Evolutionary conservation across 2,888 invertebrate species (phyloP).

Genomic region (Ceratothoa steindachneri): DNA sequence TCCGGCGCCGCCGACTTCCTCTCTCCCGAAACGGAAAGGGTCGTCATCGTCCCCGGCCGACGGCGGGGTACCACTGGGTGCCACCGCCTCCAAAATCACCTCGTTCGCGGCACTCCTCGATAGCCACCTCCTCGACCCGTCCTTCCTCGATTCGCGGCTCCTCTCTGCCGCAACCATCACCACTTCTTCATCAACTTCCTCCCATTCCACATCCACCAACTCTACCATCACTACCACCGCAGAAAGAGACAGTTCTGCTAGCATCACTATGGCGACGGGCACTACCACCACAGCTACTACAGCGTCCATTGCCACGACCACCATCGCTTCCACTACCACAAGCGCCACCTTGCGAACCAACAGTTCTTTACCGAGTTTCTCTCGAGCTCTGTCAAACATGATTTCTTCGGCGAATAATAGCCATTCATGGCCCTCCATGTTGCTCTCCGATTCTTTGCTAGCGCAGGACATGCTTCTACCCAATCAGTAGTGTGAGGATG

Average conservation of each 20-base stretch:
- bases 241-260: too few species aligned
- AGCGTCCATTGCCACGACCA: background rate
- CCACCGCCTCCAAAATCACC: background rate
- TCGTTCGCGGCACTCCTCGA: background rate
- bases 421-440: background rate
- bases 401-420: background rate
- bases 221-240: background rate
- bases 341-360: background rate
- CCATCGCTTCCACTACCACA: background rate
- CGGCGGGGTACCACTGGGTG: too few species aligned
- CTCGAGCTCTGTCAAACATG: background rate
- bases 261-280: too few species aligned
- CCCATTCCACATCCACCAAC: background rate
- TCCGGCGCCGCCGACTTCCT: background rate
- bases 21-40: background rate
- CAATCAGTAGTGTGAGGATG: slow-evolving; percentile 1
- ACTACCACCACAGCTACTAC: background rate
- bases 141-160: background rate
- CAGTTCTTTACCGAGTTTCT: background rate
- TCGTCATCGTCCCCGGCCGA: background rate
- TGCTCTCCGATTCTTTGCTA: background rate
- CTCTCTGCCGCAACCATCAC: background rate
- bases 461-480: background rate
- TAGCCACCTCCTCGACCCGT: background rate
- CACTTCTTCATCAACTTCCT: background rate